phyloP scores from a whole-genome alignment of 2,888 invertebrate species.

The Plebejus argus region DNA sequence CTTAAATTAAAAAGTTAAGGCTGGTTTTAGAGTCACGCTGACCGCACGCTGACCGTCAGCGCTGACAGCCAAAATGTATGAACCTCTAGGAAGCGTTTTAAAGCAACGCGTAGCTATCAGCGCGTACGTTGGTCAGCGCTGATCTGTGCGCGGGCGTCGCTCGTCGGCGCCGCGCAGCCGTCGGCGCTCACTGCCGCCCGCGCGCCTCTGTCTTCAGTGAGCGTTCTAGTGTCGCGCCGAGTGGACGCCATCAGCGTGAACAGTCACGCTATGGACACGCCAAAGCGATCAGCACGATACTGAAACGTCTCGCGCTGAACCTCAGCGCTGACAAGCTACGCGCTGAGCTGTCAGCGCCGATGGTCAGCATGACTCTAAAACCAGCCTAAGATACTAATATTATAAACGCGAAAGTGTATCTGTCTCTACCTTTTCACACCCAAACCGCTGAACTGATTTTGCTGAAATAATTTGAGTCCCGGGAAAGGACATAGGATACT shows the following conservation, averaged over 20 bases:
- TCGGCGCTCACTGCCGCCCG: conserved; percentile 32
- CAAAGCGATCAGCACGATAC: conserved; percentile 10
- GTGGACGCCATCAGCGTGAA: conserved; percentile 35
- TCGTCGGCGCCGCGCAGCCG: conserved; percentile 22
- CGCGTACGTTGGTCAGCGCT: conserved; percentile 36
- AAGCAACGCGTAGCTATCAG: conserved; percentile 35
- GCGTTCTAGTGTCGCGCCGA: conserved; percentile 39
- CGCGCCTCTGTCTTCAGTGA: conserved; percentile 38
- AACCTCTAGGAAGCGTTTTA: conserved; percentile 39
- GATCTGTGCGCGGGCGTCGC: conserved; percentile 22
- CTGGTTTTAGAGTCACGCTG: conserved; percentile 9
- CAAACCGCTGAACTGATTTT: too few relatives aligned
- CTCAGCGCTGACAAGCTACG: conserved; percentile 12
- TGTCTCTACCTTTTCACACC: too few relatives aligned
- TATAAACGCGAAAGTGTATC: too few relatives aligned
- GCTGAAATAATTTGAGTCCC: too few relatives aligned
- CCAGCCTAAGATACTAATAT: not conserved
- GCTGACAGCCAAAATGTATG: conserved; percentile 36
- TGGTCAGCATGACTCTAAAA: conserved; percentile 1
- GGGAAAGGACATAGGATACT: too few relatives aligned
- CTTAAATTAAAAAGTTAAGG: not conserved
- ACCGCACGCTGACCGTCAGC: conserved; percentile 36
- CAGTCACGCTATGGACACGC: conserved; percentile 33
- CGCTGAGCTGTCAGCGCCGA: too few relatives aligned
- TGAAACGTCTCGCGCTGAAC: not conserved